Evolutionary conservation across 1,140 invertebrate genomes (phyloP), one percentile per base, ranked within the genome.

Genomic region (Lordiphosa clarofinis): DNA sequence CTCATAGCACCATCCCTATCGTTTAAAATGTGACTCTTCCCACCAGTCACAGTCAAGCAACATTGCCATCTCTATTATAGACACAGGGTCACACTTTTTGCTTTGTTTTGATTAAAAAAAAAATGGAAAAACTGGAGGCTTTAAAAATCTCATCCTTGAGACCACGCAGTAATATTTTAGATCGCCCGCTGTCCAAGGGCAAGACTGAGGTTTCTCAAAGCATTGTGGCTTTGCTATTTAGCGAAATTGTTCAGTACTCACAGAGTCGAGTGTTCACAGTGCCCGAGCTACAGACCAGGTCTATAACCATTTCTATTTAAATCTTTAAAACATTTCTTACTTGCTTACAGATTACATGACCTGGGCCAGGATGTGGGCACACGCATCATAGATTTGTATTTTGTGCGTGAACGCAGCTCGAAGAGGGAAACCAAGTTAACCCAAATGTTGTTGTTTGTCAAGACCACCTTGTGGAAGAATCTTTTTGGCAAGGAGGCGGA

Each of bases 401-500:
- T 98, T 87, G 92, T 99, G 1, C 91, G 98, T 79, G 98, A 99
- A 87, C 94, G 96, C 73, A 95, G 94, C 84, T 96, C 95, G 53
- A 99, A 99, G 90, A 90, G 98, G 31, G 98, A 99, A 90, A 97
- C 95, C 0, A 99, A 99, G 89, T 87, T 99, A 4, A 90, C 99
- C 0, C 98, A 97, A 87, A 97, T 99, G 91, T 89, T 99, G 7
- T 90, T 99, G 1, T 99, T 99, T 90, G 94, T 99, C 1, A 98
- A 99, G 90, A 96, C 95, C 43, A 97, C 96, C 2, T 91, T 99
- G 10, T 99, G 98, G 98, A 99, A 99, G 91, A 95, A 94, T 55
- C 90, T 99, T 1, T 99, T 99, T 92, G 97, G 97, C 8, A 96
- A 96, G 87, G 98, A 99, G 92, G 98, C 98, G 48, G 98, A 99